These are phyloP conservation scores for Phodopus roborovskii DNA, from an alignment of 2,113 vertebrate species.

Conservation along the genomic window DNA sequence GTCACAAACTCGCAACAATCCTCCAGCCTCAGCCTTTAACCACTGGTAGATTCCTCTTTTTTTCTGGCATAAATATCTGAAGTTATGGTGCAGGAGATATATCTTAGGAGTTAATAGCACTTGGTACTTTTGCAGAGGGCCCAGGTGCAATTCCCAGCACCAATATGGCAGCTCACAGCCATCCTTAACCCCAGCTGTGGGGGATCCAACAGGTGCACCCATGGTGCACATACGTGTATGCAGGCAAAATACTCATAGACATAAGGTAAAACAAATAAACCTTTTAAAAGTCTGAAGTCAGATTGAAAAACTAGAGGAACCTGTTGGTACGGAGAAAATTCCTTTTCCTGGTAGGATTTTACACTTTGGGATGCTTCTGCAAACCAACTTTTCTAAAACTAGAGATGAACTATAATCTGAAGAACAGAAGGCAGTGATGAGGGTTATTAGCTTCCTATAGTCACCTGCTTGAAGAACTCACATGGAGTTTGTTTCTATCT, in stretches of 20 bases:
- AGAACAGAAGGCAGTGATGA: not conserved
- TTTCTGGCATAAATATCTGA: not conserved
- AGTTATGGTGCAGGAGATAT: not conserved
- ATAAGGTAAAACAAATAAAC: not conserved
- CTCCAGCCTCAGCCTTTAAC: not conserved
- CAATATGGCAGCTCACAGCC: not conserved
- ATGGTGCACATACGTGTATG: not conserved
- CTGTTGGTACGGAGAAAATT: not conserved
- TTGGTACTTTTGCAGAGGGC: not conserved
- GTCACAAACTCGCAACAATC: not conserved
- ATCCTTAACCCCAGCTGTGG: not conserved
- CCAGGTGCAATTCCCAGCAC: not conserved
- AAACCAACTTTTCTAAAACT: slow-evolving; percentile 33
- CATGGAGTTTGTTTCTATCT: slow-evolving; percentile 53
- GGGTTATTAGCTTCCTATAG: not conserved
- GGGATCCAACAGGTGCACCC: not conserved
- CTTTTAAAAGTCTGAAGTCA: slow-evolving; percentile 20
- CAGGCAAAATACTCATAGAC: not conserved
- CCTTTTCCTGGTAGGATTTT: slow-evolving; percentile 15
- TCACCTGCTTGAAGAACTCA: slow-evolving; percentile 22
- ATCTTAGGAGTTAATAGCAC: not conserved
- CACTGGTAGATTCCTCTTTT: not conserved
- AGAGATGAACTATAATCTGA: not conserved
- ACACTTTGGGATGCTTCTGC: not conserved
- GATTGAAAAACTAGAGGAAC: slow-evolving; percentile 18